These are phyloP conservation scores for Heliconius aoede DNA, from an alignment of 2,888 invertebrate species.

Conservation along the genomic window DNA sequence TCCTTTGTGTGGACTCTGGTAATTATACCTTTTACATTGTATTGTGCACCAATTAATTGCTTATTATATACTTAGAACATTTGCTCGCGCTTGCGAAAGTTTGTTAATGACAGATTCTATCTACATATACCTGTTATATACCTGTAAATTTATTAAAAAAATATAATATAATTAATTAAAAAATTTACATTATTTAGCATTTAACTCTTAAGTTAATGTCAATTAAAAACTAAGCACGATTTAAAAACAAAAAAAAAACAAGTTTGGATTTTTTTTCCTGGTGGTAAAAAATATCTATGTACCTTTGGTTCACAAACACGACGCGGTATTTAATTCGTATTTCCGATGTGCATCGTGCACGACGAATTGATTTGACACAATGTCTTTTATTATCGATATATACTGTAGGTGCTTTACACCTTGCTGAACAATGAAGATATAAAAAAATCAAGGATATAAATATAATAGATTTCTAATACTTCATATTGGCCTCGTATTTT, in stretches of 20 bases:
- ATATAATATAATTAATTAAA: no score
- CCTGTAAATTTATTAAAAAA: no score
- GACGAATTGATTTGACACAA: constrained; percentile 28
- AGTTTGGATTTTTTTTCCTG: background rate
- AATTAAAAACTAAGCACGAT: background rate
- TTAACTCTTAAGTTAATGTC: background rate
- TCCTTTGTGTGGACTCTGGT: constrained; percentile 12
- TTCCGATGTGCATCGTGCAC: constrained; percentile 25
- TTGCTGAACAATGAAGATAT: background rate
- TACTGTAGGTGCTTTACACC: constrained; percentile 11
- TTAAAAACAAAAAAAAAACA: background rate
- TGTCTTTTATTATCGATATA: constrained; percentile 21
- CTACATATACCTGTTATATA: no score
- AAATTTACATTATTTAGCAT: no score
- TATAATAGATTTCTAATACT: background rate
- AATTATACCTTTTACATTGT: constrained; percentile 20
- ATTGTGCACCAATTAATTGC: background rate
- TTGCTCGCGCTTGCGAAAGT: background rate
- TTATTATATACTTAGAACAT: background rate
- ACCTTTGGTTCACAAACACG: constrained; percentile 16
- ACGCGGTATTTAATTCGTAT: constrained; percentile 24
- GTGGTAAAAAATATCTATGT: constrained; percentile 11
- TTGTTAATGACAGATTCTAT: background rate
- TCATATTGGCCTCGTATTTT: background rate
- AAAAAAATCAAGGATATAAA: background rate